Conservation (phyloP, 1,140 invertebrate species). For the Steinernema khuongi region DNA sequence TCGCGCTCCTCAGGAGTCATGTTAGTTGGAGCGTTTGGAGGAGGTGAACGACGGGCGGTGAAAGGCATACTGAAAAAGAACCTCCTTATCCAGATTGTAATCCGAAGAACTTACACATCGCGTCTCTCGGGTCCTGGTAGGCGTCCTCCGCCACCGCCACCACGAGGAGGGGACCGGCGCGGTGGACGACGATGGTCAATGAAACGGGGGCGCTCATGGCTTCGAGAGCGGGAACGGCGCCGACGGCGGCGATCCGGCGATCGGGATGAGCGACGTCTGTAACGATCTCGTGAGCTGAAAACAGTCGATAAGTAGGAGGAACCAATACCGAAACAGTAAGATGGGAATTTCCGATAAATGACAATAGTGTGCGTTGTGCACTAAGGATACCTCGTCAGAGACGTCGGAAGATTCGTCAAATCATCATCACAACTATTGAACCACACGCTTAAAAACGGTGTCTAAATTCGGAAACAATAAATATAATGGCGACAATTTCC, state of each 20-base stretch:
- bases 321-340: constrained; percentile 10
- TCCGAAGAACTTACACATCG: constrained; percentile 50
- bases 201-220: constrained; percentile 27
- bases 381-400: not conserved
- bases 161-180: constrained; percentile 14
- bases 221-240: constrained; percentile 33
- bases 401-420: not conserved
- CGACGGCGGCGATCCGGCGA: constrained; percentile 27
- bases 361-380: not conserved
- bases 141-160: constrained; percentile 32
- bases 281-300: constrained; percentile 31
- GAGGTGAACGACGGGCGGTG: constrained; percentile 49
- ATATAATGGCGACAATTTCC: not conserved
- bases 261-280: constrained; percentile 10
- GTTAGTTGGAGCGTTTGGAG: constrained; percentile 60
- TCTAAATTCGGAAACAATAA: not conserved
- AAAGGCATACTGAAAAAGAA: constrained; percentile 56
- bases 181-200: constrained; percentile 24
- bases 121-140: constrained; percentile 55
- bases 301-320: not conserved
- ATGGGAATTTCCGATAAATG: not conserved
- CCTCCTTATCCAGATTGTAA: not conserved
- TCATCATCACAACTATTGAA: not conserved
- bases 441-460: not conserved
- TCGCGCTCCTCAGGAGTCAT: constrained; percentile 94